Base-by-base conservation (phyloP, 2,888 invertebrate species). In the Hemistola chrysoprasaria region DNA sequence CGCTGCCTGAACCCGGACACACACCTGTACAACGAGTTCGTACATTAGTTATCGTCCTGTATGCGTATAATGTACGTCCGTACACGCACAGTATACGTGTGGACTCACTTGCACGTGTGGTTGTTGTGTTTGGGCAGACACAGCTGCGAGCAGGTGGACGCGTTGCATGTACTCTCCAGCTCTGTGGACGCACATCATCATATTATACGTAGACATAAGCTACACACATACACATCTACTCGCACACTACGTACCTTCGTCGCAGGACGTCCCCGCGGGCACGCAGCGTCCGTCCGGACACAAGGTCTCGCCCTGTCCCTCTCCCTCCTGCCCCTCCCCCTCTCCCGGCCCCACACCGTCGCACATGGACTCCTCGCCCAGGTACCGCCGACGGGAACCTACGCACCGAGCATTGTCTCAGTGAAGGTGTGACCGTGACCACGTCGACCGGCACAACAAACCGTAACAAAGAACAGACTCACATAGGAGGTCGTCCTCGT, bases 101-200 rank as follows among this genome's bases (percentile, higher is more conserved):
- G 21, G 11, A 68, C 83, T 71, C 48, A 85, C 85, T 86, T 86
- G 85, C 87, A 87, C 8, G 75, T 76, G 64, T 77, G 67, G 64
- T 75, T 75, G 67, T 58, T 61, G 40, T 74, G 78, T 41, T 87
- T 87, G 39, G 56, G 91, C 85, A 93, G 90, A 65, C 95, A 96
- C 36, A 93, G 84, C 74, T 97, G 96, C 9, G 96, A 93, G 69
- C 97, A 97, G 2, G 92, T 88, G 29, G 93, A 92, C 90, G 95
- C 95, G 36, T 90, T 80, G 70, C 95, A 95, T 6, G 59, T 58
- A 21, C 56, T 32, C 22, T 68, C 69, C 26, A 64, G 58, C 40
- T 47, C 66, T 66, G 51, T 9, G n/a, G n/a, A n/a, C n/a, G n/a
- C n/a, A n/a, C n/a, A n/a, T n/a, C n/a, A n/a, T n/a, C n/a, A n/a